Conservation (phyloP, 2,797 vertebrate species). For the Brotula barbata region DNA sequence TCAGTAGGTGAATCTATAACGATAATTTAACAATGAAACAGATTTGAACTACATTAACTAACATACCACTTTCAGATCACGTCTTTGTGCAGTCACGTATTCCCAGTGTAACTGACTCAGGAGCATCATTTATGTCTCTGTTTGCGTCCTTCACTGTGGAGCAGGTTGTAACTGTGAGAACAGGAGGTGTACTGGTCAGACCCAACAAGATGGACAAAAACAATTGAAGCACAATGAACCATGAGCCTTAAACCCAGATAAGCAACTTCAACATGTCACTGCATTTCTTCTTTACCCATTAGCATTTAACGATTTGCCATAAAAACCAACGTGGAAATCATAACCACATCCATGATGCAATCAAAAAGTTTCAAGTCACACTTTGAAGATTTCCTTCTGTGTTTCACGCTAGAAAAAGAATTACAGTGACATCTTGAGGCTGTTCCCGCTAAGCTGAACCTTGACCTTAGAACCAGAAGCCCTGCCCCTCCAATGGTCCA, state of each 20-base stretch:
- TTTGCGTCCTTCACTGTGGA: not conserved
- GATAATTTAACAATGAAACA: too few species aligned
- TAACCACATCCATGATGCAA: too few species aligned
- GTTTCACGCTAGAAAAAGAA: slow-evolving; percentile 27
- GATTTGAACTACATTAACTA: too few species aligned
- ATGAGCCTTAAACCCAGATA: slow-evolving; percentile 43
- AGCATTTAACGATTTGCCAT: too few species aligned
- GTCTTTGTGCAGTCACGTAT: too few species aligned
- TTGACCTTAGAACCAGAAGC: slow-evolving; percentile 21
- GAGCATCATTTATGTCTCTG: too few species aligned
- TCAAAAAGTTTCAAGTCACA: too few species aligned
- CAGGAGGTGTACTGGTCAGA: slow-evolving; percentile 52
- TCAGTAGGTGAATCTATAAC: too few species aligned
- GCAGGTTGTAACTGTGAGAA: slow-evolving; percentile 12
- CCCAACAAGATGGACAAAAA: slow-evolving; percentile 48
- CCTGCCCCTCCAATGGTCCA: slow-evolving; percentile 38
- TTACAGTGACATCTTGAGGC: slow-evolving; percentile 53
- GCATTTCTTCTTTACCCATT: not conserved
- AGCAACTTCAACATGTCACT: slow-evolving; percentile 24
- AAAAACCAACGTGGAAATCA: too few species aligned
- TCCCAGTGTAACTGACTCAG: too few species aligned
- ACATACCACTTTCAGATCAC: too few species aligned
- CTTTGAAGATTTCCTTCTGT: too few species aligned
- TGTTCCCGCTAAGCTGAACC: slow-evolving; percentile 9
- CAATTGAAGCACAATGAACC: slow-evolving; percentile 52